These are phyloP conservation scores for Drosophila saltans DNA, from an alignment of 1,140 invertebrate genomes.

Conservation along the genomic window DNA sequence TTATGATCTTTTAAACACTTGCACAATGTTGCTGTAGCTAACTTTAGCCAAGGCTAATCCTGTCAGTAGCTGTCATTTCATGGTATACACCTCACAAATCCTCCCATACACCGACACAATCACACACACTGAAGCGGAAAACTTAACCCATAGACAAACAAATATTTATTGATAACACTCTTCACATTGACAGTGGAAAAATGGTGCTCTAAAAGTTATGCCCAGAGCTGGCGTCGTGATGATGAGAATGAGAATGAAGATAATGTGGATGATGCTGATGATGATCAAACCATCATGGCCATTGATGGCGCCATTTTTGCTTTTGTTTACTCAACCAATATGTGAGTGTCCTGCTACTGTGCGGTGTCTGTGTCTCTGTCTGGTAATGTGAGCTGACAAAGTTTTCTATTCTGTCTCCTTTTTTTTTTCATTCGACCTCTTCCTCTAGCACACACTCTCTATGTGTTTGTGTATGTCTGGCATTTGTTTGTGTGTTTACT, in stretches of 20 bases:
- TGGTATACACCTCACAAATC: conserved; percentile 50
- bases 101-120: conserved; percentile 25
- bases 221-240: neutral
- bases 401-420: conserved; percentile 35
- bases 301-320: conserved; percentile 79
- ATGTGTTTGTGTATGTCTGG: conserved; percentile 28
- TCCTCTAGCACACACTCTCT: neutral
- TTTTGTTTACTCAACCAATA: conserved; percentile 65
- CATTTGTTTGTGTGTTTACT: conserved; percentile 65
- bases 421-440: neutral
- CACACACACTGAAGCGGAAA: conserved; percentile 18
- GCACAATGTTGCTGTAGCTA: neutral
- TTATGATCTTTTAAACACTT: neutral
- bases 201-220: conserved; percentile 48
- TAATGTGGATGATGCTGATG: conserved; percentile 33
- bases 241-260: conserved; percentile 38
- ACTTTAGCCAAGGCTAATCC: conserved; percentile 30
- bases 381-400: conserved; percentile 77
- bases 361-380: conserved; percentile 34
- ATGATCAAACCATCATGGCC: conserved; percentile 49
- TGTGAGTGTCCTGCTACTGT: conserved; percentile 26
- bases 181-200: conserved; percentile 54
- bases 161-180: conserved; percentile 60
- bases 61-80: conserved; percentile 53
- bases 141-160: conserved; percentile 32